A percentile compares a stretch with the other conserved stretches of the same genome.
Evolutionary conservation across 2,888 invertebrate genomes (phyloP).

Genomic region (Stenchaetothrips biformis): DNA sequence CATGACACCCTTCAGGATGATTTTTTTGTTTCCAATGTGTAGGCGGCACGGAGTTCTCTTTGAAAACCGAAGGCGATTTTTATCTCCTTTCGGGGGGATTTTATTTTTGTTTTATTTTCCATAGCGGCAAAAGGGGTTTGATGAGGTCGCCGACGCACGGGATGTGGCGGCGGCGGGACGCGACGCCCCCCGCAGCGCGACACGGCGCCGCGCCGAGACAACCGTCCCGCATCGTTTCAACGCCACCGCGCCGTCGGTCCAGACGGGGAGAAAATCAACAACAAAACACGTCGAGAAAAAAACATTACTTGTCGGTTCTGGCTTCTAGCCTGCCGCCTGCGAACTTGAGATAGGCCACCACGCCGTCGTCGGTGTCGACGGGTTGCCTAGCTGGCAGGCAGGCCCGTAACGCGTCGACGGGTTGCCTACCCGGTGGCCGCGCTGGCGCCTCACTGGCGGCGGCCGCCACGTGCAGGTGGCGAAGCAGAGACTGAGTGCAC

Average conservation of each 20-base stretch:
- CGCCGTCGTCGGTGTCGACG: not conserved
- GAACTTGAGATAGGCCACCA: not conserved
- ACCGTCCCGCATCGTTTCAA: not conserved
- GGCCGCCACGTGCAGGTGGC: too few relatives aligned
- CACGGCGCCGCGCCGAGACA: not conserved
- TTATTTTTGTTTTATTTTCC: not conserved
- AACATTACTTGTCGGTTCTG: not conserved
- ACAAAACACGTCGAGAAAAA: not conserved
- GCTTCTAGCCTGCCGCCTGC: not conserved
- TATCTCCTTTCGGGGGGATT: not conserved
- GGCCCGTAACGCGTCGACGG: too few relatives aligned
- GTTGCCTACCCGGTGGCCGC: not conserved
- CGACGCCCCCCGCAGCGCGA: not conserved
- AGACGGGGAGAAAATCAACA: not conserved
- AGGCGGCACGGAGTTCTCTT: conserved; percentile 3
- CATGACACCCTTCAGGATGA: too few relatives aligned
- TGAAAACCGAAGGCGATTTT: not conserved
- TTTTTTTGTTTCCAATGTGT: not conserved
- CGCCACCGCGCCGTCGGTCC: not conserved
- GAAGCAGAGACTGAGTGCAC: too few relatives aligned
- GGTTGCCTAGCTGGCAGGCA: not conserved
- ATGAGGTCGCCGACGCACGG: not conserved
- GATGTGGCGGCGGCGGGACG: not conserved
- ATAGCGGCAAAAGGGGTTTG: not conserved
- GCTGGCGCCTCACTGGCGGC: not conserved